These are phyloP conservation scores for Lypha dubia DNA, from an alignment of 2,888 invertebrate genomes.

Conservation along the genomic window DNA sequence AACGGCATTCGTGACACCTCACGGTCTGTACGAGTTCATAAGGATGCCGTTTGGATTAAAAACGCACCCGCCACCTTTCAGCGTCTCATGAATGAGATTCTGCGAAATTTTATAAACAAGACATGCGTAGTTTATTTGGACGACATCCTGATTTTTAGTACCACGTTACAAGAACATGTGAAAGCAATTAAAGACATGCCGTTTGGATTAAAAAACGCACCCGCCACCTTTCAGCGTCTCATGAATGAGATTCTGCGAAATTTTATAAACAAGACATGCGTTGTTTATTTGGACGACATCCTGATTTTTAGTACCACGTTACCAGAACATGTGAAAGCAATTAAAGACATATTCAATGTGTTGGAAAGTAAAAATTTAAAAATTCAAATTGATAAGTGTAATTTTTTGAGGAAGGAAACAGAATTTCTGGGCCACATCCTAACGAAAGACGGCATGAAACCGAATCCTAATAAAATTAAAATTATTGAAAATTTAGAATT, in stretches of 20 bases:
- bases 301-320: too few relatives aligned
- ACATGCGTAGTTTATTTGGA: slow-evolving; percentile 14
- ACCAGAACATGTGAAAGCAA: too few relatives aligned
- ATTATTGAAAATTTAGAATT: too few relatives aligned
- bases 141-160: slow-evolving; percentile 37
- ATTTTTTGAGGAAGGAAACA: slow-evolving; percentile 28
- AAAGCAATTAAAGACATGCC: too few relatives aligned
- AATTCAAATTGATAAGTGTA: slow-evolving; percentile 40
- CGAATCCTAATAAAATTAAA: slow-evolving; percentile 36
- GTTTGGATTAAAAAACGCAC: too few relatives aligned
- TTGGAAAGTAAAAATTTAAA: slow-evolving; percentile 18
- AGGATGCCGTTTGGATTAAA: too few relatives aligned
- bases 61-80: slow-evolving; percentile 41
- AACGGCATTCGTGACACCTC: slow-evolving; percentile 43
- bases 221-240: too few relatives aligned
- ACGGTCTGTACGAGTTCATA: slow-evolving; percentile 32
- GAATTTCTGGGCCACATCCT: slow-evolving; percentile 36
- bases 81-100: too few relatives aligned
- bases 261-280: too few relatives aligned
- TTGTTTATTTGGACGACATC: too few relatives aligned
- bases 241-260: too few relatives aligned
- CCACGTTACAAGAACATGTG: slow-evolving; percentile 27
- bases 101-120: slow-evolving; percentile 21
- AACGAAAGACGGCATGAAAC: slow-evolving; percentile 24
- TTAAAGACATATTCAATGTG: slow-evolving; percentile 11